Conservation (phyloP, 2,113 vertebrate genomes). For the Tupaia chinensis region DNA sequence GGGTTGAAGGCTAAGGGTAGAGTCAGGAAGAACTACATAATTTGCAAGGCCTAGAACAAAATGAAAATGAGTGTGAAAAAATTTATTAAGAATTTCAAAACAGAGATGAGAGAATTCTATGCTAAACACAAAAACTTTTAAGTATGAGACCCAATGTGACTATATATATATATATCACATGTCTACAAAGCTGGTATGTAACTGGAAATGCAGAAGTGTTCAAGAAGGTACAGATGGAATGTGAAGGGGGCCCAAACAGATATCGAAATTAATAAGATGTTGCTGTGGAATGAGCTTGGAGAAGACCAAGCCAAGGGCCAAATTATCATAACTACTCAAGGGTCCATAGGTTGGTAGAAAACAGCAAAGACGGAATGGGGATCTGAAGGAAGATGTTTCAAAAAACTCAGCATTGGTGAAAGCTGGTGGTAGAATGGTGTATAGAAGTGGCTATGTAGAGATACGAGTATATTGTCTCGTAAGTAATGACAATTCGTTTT, state of each 20-base stretch:
- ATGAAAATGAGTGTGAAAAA: background rate
- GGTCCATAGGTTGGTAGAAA: background rate
- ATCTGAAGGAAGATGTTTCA: background rate
- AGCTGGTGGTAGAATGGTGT: background rate
- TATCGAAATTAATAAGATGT: background rate
- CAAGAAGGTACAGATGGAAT: background rate
- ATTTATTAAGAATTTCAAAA: conserved; percentile 30
- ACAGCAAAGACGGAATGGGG: background rate
- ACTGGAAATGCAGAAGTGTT: background rate
- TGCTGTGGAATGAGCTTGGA: background rate
- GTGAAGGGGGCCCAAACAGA: background rate
- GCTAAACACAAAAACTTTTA: background rate
- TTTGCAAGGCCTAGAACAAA: background rate
- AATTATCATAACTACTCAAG: background rate
- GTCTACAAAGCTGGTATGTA: background rate
- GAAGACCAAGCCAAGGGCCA: background rate
- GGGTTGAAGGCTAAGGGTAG: background rate
- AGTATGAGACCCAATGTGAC: background rate
- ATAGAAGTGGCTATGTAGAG: background rate
- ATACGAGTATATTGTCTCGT: background rate
- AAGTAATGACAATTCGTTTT: background rate
- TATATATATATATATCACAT: background rate
- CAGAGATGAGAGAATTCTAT: background rate
- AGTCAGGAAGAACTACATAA: background rate
- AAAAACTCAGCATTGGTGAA: background rate